Conservation (phyloP, 1,140 invertebrate species). For the Brachionus manjavacas region DNA sequence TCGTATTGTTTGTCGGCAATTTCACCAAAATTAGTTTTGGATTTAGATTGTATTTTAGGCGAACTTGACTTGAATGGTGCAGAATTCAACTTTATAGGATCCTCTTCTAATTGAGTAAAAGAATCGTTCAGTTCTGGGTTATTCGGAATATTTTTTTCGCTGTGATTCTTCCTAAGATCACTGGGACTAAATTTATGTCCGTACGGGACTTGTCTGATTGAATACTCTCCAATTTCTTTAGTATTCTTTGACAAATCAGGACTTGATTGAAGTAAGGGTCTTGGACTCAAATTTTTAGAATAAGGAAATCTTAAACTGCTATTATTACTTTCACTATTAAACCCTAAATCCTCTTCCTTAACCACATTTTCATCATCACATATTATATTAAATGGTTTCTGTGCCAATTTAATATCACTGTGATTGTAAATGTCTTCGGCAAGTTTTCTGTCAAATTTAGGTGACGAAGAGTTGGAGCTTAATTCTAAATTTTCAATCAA, state of each 20-base stretch:
- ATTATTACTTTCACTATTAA: conserved; percentile 11
- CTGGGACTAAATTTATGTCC: not conserved
- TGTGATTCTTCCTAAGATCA: not conserved
- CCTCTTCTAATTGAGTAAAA: not conserved
- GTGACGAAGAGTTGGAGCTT: not conserved
- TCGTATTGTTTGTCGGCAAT: not conserved
- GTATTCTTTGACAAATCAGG: not conserved
- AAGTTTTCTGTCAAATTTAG: not conserved
- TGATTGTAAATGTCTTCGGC: not conserved
- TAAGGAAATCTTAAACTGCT: not conserved
- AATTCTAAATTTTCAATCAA: not conserved
- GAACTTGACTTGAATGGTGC: not conserved
- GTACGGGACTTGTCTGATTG: not conserved
- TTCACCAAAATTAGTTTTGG: not conserved
- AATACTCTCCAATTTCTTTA: not conserved
- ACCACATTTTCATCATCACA: not conserved
- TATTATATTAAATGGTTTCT: not conserved
- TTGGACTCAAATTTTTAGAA: not conserved
- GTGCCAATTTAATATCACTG: not conserved
- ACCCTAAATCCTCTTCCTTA: not conserved
- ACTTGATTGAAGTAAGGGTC: not conserved
- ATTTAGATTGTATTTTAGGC: not conserved
- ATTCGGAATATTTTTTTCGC: not conserved
- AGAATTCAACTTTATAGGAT: not conserved
- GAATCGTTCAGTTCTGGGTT: not conserved